These are phyloP conservation scores for Bolborhynchus lineola DNA, from an alignment of 2,113 vertebrate genomes.

Conservation along the genomic window DNA sequence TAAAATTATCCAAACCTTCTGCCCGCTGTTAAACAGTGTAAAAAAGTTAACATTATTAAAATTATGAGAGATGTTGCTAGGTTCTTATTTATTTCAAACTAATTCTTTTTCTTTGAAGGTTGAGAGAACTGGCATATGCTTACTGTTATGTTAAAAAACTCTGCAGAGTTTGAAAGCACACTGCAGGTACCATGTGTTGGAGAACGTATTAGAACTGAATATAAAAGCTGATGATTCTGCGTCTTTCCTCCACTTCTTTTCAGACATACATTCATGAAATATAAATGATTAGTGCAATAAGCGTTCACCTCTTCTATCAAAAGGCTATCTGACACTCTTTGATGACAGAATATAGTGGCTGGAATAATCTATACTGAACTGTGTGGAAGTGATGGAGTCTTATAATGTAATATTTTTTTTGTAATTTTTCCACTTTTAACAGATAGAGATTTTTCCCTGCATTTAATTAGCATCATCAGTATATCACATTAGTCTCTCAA, in stretches of 20 bases:
- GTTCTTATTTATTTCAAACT: not conserved
- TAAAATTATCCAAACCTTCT: not conserved
- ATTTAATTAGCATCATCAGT: not conserved
- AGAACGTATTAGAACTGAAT: not conserved
- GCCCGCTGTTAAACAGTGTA: not conserved
- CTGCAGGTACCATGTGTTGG: not conserved
- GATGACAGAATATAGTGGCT: not conserved
- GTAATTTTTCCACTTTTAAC: not conserved
- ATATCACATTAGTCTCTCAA: not conserved
- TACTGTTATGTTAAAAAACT: not conserved
- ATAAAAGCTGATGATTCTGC: not conserved
- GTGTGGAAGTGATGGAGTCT: not conserved
- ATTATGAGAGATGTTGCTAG: not conserved
- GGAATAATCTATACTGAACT: not conserved
- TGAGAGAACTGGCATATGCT: slow-evolving; percentile 23
- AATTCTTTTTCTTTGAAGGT: slow-evolving; percentile 15
- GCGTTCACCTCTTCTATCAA: not conserved
- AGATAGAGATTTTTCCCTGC: fast-evolving
- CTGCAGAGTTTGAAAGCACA: slow-evolving; percentile 19
- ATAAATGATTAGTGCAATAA: not conserved
- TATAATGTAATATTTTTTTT: not conserved
- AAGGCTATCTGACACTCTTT: not conserved
- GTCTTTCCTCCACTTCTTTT: not conserved
- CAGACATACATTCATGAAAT: not conserved
- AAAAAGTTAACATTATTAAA: not conserved